Percentiles rank a stretch among this genome's conserved stretches.
Conservation (phyloP, 2,113 vertebrate species). For the Dolichotis patagonum region DNA sequence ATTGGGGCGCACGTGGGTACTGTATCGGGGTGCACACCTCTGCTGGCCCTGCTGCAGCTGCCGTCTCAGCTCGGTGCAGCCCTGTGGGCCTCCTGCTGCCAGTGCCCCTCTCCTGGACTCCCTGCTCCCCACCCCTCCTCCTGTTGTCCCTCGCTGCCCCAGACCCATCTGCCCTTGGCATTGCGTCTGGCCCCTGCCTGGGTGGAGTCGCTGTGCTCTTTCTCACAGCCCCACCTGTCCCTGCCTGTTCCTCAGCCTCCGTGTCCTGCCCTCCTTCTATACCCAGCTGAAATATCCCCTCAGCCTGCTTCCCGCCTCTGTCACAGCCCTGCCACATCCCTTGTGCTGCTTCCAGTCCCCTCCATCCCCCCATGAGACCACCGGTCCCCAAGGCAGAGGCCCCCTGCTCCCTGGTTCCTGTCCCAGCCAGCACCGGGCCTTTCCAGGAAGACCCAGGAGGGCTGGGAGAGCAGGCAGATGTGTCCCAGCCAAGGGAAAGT, state of each 20-base stretch:
- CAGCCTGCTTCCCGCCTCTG: neutral
- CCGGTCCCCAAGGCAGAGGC: neutral
- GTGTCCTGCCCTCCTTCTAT: neutral
- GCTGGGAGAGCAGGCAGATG: neutral
- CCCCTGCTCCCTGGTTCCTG: neutral
- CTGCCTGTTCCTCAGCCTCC: neutral
- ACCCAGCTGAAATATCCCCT: too few relatives aligned
- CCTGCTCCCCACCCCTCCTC: neutral
- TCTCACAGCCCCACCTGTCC: too few relatives aligned
- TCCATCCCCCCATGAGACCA: neutral
- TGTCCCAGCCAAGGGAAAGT: neutral
- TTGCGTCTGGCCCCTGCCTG: too few relatives aligned
- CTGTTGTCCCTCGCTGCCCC: too few relatives aligned
- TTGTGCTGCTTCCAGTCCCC: too few relatives aligned
- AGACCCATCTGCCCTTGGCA: neutral
- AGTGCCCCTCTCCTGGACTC: too few relatives aligned
- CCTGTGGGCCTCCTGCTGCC: neutral
- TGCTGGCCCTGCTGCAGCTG: too few relatives aligned
- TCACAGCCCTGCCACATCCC: neutral
- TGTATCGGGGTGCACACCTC: too few relatives aligned
- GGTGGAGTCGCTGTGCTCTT: neutral
- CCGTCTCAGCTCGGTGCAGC: too few relatives aligned
- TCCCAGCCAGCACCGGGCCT: neutral
- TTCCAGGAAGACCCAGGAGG: neutral
- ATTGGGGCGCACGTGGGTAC: neutral